These are phyloP conservation scores for Tupaia chinensis DNA, from an alignment of 2,113 vertebrate genomes.

Conservation along the genomic window DNA sequence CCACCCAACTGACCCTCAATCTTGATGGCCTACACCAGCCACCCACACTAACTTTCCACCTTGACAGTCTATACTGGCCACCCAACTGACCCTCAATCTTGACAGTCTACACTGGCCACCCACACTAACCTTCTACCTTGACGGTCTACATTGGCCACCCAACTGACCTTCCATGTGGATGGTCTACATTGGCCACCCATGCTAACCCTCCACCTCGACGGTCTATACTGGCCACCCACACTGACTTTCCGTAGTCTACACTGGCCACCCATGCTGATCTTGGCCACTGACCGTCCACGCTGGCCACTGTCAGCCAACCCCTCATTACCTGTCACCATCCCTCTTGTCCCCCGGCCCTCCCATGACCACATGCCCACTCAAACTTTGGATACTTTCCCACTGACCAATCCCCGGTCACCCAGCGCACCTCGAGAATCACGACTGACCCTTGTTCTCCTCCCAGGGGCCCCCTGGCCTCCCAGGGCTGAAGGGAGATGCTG, in stretches of 20 bases:
- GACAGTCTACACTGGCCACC: background rate
- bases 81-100: background rate
- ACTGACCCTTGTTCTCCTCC: background rate
- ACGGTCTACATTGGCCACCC: background rate
- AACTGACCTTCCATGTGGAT: background rate
- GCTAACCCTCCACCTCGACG: no score
- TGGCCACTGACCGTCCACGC: background rate
- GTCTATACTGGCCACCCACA: background rate
- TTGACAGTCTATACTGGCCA: background rate
- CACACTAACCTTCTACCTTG: background rate
- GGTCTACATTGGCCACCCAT: background rate
- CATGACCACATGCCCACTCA: background rate
- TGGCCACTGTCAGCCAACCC: background rate
- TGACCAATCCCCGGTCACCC: no score
- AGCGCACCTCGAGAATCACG: background rate
- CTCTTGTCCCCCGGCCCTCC: background rate
- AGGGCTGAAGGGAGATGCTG: slow-evolving; percentile 94
- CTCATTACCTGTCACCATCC: background rate
- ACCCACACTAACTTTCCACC: background rate
- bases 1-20: background rate
- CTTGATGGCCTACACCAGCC: background rate
- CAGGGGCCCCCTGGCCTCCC: slow-evolving; percentile 94
- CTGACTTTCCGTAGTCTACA: background rate
- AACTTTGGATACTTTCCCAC: background rate
- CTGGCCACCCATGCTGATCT: background rate